Evolutionary conservation across 2,888 invertebrate species (phyloP).

Genomic region (Torymus auratus): DNA sequence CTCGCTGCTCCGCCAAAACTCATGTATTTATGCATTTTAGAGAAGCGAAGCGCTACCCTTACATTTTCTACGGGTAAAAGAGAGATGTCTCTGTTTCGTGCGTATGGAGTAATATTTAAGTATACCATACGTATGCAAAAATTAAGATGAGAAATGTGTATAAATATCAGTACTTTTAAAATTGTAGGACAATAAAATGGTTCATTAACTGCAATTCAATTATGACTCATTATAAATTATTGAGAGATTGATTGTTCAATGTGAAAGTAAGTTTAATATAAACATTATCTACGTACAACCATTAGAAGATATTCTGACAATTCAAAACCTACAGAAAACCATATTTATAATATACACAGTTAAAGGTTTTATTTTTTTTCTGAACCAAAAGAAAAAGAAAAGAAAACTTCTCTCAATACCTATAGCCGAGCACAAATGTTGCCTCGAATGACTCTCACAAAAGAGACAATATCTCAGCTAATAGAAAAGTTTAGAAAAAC

Average conservation of each 20-base stretch:
- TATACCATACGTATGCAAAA: too few species aligned
- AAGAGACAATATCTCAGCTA: conserved; percentile 23
- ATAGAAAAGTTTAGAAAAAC: conserved; percentile 53
- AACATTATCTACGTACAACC: too few species aligned
- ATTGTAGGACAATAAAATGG: too few species aligned
- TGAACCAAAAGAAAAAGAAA: neutral
- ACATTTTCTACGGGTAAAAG: too few species aligned
- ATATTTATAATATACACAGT: neutral
- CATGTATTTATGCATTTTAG: conserved; percentile 75
- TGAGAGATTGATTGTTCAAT: too few species aligned
- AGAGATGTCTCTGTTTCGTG: too few species aligned
- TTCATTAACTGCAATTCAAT: too few species aligned
- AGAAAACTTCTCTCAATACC: neutral
- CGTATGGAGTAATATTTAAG: too few species aligned
- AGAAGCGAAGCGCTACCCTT: neutral
- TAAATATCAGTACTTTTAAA: too few species aligned
- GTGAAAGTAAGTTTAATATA: too few species aligned
- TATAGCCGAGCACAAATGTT: neutral
- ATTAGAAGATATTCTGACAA: conserved; percentile 13
- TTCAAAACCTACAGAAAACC: neutral
- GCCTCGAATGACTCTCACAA: conserved; percentile 3
- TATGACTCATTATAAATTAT: too few species aligned
- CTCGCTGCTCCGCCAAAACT: conserved; percentile 66
- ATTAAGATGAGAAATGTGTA: too few species aligned
- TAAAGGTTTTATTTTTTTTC: neutral